These are phyloP conservation scores for Ephialtes manifestator DNA, from an alignment of 2,888 invertebrate species.

Conservation along the genomic window DNA sequence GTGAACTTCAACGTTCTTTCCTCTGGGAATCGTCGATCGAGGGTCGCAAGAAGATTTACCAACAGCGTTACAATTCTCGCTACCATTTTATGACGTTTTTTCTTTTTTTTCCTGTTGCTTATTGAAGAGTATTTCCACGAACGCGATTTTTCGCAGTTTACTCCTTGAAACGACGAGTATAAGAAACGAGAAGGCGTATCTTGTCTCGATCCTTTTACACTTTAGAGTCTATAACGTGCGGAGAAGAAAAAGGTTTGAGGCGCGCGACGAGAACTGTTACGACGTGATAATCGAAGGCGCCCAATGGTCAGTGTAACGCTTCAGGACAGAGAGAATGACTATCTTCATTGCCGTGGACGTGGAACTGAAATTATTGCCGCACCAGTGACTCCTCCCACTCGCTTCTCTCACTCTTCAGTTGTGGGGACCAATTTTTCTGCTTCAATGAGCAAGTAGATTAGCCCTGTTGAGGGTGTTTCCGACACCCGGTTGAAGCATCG, in stretches of 20 bases:
- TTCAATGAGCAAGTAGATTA: constrained; percentile 70
- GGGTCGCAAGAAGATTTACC: not conserved
- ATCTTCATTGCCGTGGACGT: constrained; percentile 38
- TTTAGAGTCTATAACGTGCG: constrained; percentile 8
- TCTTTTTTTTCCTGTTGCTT: not conserved
- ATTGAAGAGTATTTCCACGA: not conserved
- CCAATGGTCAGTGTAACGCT: constrained; percentile 41
- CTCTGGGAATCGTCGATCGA: not conserved
- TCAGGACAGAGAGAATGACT: constrained; percentile 32
- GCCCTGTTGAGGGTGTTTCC: constrained; percentile 30
- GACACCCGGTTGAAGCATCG: constrained; percentile 5
- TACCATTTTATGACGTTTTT: not conserved
- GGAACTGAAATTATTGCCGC: constrained; percentile 65
- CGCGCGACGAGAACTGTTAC: constrained; percentile 7
- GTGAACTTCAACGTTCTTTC: not conserved
- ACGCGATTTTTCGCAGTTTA: not conserved
- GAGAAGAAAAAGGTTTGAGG: not conserved
- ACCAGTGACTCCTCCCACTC: constrained; percentile 56
- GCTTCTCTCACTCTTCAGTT: constrained; percentile 21
- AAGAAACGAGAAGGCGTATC: constrained; percentile 2
- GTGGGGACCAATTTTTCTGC: constrained; percentile 66
- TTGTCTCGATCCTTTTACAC: not conserved
- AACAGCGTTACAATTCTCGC: not conserved
- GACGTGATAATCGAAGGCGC: constrained; percentile 58
- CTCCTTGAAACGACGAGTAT: not conserved